These are phyloP conservation scores for Notothenia rossii DNA, from an alignment of 2,113 vertebrate genomes.

Conservation along the genomic window DNA sequence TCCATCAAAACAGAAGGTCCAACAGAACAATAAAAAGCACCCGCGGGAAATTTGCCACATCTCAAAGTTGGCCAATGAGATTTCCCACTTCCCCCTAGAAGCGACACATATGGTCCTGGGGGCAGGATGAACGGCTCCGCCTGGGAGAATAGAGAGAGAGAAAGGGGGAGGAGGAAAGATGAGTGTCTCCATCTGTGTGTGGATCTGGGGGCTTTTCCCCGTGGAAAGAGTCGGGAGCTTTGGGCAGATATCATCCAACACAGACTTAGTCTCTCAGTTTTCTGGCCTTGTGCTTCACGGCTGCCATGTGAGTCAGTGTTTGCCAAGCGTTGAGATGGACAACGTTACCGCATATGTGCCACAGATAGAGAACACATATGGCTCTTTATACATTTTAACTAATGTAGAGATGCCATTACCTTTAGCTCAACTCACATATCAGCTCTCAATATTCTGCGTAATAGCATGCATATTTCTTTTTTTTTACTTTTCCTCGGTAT, in stretches of 20 bases:
- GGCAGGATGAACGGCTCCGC: slow-evolving; percentile 66
- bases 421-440: slow-evolving; percentile 5
- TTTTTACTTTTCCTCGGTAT: too few species aligned
- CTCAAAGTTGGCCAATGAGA: slow-evolving; percentile 62
- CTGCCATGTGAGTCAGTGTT: slow-evolving; percentile 50
- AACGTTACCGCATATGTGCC: slow-evolving; percentile 58
- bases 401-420: slow-evolving; percentile 7
- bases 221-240: slow-evolving; percentile 51
- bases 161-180: slow-evolving; percentile 41
- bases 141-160: slow-evolving; percentile 61
- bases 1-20: slow-evolving; percentile 62
- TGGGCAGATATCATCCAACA: slow-evolving; percentile 54
- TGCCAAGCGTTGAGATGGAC: slow-evolving; percentile 50
- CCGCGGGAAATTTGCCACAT: slow-evolving; percentile 63
- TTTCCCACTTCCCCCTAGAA: slow-evolving; percentile 62
- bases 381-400: slow-evolving; percentile 26
- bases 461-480: background rate
- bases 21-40: slow-evolving; percentile 64
- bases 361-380: slow-evolving; percentile 50
- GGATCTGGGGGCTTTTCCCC: slow-evolving; percentile 67
- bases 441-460: background rate
- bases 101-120: slow-evolving; percentile 74
- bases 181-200: slow-evolving; percentile 78
- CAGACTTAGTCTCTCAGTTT: slow-evolving; percentile 28
- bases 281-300: slow-evolving; percentile 42